These are phyloP conservation scores for Anthopleura xanthogrammica DNA, from an alignment of 92 coral and sea anemone genomes.

Conservation along the genomic window DNA sequence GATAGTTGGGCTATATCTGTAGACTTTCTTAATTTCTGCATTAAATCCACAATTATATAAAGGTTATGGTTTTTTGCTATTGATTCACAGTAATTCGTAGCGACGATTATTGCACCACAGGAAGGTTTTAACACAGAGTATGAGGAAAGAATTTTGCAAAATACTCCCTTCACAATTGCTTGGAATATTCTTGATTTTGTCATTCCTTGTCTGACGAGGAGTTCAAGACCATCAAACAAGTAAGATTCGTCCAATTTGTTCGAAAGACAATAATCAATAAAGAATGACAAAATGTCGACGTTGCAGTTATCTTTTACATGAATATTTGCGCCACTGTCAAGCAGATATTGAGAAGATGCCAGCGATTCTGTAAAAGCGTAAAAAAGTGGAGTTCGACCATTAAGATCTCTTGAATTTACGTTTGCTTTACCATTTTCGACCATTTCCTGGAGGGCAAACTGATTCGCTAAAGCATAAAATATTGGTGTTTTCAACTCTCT, in stretches of 20 bases:
- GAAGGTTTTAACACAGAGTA: not conserved
- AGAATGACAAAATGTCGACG: not conserved
- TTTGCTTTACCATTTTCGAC: not conserved
- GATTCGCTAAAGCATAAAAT: not conserved
- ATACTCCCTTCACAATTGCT: not conserved
- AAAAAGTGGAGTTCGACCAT: not conserved
- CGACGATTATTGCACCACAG: not conserved
- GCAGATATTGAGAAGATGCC: not conserved
- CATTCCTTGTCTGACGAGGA: not conserved
- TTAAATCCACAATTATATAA: too few species aligned
- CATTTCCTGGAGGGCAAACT: not conserved
- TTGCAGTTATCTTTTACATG: not conserved
- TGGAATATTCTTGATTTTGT: not conserved
- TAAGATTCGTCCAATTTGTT: not conserved
- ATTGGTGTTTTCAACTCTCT: not conserved
- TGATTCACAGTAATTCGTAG: not conserved
- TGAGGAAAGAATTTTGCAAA: not conserved
- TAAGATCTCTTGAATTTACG: not conserved
- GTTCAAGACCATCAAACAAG: not conserved
- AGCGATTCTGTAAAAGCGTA: not conserved
- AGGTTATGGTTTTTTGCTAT: too few species aligned
- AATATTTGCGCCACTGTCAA: not conserved
- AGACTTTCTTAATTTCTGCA: too few species aligned
- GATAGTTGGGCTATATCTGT: too few species aligned
- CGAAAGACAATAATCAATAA: not conserved